These are phyloP conservation scores for Spheniscus mendiculus DNA, from an alignment of 2,113 vertebrate genomes.

Conservation along the genomic window DNA sequence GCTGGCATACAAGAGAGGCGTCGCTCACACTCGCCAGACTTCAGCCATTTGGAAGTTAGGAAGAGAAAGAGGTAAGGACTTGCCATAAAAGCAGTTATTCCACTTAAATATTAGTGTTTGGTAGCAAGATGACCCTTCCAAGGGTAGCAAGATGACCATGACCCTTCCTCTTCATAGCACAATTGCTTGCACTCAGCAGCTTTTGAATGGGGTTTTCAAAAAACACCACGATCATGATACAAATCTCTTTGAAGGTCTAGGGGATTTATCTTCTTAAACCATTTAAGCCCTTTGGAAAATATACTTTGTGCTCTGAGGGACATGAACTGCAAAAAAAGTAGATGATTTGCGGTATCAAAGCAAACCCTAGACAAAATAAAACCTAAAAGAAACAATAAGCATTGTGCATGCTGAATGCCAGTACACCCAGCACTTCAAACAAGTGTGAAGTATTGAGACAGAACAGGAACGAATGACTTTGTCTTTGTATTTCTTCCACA, in stretches of 20 bases:
- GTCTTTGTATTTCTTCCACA: background rate
- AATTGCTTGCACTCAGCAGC: background rate
- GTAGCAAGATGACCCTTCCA: background rate
- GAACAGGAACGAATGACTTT: background rate
- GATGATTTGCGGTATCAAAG: background rate
- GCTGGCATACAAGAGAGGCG: background rate
- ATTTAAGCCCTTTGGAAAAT: background rate
- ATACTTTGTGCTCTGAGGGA: background rate
- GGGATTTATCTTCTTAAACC: background rate
- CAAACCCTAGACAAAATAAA: background rate
- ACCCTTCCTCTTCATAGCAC: background rate
- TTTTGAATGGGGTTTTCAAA: background rate
- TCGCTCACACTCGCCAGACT: background rate
- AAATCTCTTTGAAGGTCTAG: background rate
- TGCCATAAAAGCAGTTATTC: background rate
- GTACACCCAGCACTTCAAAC: background rate
- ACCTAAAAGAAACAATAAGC: background rate
- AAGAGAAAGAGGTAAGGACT: background rate
- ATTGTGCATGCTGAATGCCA: background rate
- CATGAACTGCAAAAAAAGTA: background rate
- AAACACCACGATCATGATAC: fast-evolving
- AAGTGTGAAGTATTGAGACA: background rate
- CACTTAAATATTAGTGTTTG: background rate
- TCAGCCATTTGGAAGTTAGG: background rate
- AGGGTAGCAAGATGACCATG: background rate